Evolutionary conservation across 2,888 invertebrate genomes (phyloP).

Genomic region (Drosophila gaucha): DNA sequence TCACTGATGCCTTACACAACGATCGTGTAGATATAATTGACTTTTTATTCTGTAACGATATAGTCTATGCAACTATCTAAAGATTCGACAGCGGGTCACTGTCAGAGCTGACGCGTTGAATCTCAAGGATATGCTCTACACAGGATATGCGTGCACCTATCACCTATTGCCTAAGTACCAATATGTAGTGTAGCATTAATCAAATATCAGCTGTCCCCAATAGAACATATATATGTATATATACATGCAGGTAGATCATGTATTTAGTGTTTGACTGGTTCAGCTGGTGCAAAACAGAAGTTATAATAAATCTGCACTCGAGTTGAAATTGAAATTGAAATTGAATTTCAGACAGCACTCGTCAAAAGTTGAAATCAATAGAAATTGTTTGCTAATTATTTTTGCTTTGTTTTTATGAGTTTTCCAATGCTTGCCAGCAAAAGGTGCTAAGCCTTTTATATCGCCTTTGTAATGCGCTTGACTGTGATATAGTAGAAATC

Average conservation of each 20-base stretch:
- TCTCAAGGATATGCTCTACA: slow-evolving; percentile 2
- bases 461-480: slow-evolving; percentile 30
- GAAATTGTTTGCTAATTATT: not conserved
- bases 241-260: not conserved
- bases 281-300: not conserved
- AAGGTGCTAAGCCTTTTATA: slow-evolving; percentile 2
- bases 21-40: slow-evolving; percentile 61
- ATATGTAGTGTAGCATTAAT: slow-evolving; percentile 29
- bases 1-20: slow-evolving; percentile 77
- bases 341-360: not conserved
- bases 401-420: no score
- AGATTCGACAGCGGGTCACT: not conserved
- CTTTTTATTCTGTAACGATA: slow-evolving; percentile 5
- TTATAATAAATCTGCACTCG: slow-evolving; percentile 10
- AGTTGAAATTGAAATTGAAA: slow-evolving; percentile 10
- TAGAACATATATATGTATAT: slow-evolving; percentile 19
- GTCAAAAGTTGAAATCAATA: not conserved
- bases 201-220: slow-evolving; percentile 14
- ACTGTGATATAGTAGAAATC: slow-evolving; percentile 43
- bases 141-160: slow-evolving; percentile 16
- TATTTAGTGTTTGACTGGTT: not conserved
- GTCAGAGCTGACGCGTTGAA: not conserved
- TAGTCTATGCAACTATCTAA: not conserved
- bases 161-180: slow-evolving; percentile 24
- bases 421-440: not conserved